Evolutionary conservation across 2,797 vertebrate genomes (phyloP).

Genomic region (Streptopelia turtur): DNA sequence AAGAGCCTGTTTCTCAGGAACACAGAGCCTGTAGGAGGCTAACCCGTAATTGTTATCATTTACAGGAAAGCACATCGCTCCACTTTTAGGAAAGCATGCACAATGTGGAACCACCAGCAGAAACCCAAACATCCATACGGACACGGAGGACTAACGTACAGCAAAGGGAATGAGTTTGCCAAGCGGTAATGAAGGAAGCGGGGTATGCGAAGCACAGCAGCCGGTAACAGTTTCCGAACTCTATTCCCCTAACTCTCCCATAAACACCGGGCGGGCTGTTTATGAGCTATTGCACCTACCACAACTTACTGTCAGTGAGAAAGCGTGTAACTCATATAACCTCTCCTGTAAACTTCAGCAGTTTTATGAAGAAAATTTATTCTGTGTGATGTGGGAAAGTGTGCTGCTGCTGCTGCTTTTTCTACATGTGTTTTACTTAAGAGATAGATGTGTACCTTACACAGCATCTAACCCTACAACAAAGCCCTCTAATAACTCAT

Average conservation of each 20-base stretch:
- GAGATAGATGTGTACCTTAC: too few relatives aligned
- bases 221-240: slow-evolving; percentile 47
- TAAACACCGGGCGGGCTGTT: slow-evolving; percentile 48
- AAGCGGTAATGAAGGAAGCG: slow-evolving; percentile 82
- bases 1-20: slow-evolving; percentile 60
- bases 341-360: slow-evolving; percentile 60
- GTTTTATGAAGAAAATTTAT: slow-evolving; percentile 50
- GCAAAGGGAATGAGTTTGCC: slow-evolving; percentile 69
- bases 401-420: slow-evolving; percentile 23
- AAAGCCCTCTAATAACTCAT: too few relatives aligned
- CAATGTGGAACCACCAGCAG: slow-evolving; percentile 73
- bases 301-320: slow-evolving; percentile 41
- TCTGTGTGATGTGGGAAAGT: neutral
- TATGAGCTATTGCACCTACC: slow-evolving; percentile 45
- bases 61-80: slow-evolving; percentile 68
- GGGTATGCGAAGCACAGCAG: slow-evolving; percentile 77
- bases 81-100: slow-evolving; percentile 76
- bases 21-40: slow-evolving; percentile 56
- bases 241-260: slow-evolving; percentile 58
- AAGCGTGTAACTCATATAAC: slow-evolving; percentile 36
- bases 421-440: slow-evolving; percentile 18
- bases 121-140: slow-evolving; percentile 45
- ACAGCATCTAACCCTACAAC: too few relatives aligned
- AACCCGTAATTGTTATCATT: slow-evolving; percentile 53
- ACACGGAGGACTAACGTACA: slow-evolving; percentile 61